Base-by-base conservation (phyloP, 2,113 vertebrate genomes). In the Macquaria australasica region DNA sequence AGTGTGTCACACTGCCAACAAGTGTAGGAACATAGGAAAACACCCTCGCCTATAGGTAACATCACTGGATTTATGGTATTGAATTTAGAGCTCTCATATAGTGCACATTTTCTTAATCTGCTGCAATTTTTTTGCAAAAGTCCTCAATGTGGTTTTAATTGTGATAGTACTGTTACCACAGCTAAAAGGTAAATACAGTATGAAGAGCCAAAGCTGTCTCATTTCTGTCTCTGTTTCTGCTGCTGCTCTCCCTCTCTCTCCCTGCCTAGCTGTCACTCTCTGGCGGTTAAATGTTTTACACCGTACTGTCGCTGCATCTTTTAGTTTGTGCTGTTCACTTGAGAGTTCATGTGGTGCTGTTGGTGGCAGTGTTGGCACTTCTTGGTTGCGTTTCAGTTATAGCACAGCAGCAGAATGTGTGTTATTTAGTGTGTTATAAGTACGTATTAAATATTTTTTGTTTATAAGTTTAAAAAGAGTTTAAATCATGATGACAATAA, bases 221-320 rank as follows among this genome's bases (percentile, higher is more conserved):
- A 16, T 77, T 4, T 8, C 43, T 66, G 14, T 20, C 14, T 43
- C 5, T 53, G 16, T 73, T 11, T 23, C 21, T 41, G 78, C 6
- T 31, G 34, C 45, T 53, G 69, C 21, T 25, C 59, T 48, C 59
- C 18, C 14, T 31, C 37, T 59, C 31, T 37, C 28, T 41, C 3
- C 20, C 11, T 10, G 39, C 15, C 4, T 34, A 3, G 37, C 50
- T 69, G 43, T 41, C 31, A 56, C 28, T 78, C 64, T 53, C 31
- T 51, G n/a, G 4, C 55, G 45, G 21, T 45, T 79, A 25, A 43
- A 73, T 59, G 51, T 74, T 73, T 68, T 37, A 45, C 62, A 77
- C 45, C n/a, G 11, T 37, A 25, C 12, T 73, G 23, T 37, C 21
- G 16, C 37, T 56, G 74, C 69, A 69, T 56, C 50, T 66, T 64